phyloP scores from a whole-genome alignment of 2,888 invertebrate species.

The Drosophila parthenogenetica region DNA sequence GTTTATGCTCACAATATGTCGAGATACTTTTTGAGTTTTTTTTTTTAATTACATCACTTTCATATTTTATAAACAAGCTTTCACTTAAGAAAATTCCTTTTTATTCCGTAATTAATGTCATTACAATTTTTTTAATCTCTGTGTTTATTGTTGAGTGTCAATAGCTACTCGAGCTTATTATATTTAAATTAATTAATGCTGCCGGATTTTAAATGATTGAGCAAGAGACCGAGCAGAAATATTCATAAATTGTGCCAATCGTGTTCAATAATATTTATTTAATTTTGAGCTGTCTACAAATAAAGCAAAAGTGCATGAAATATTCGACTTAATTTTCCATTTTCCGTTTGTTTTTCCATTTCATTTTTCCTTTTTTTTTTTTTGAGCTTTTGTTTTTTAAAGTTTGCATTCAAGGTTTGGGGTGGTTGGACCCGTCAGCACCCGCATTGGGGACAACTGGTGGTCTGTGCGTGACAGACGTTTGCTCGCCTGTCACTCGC shows the following conservation, averaged over 20 bases:
- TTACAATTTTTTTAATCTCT: too few relatives aligned
- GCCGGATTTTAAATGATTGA: too few relatives aligned
- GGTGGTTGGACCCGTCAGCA: conserved; percentile 3
- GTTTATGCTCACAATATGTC: too few relatives aligned
- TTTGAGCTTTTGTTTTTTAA: conserved; percentile 44
- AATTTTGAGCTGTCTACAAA: not conserved
- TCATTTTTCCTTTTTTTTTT: conserved; percentile 28
- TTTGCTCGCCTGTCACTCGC: conserved; percentile 56
- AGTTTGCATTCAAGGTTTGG: conserved; percentile 33
- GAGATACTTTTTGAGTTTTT: too few relatives aligned
- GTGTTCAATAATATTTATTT: not conserved
- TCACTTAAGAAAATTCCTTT: too few relatives aligned
- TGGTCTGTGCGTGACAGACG: conserved; percentile 70
- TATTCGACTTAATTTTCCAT: conserved; percentile 1
- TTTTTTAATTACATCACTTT: too few relatives aligned
- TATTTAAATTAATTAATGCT: too few relatives aligned
- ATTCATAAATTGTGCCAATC: not conserved
- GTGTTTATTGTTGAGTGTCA: too few relatives aligned
- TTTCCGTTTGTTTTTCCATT: not conserved
- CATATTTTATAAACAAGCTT: too few relatives aligned
- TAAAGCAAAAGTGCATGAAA: conserved; percentile 22
- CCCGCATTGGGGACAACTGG: conserved; percentile 59
- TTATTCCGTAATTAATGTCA: too few relatives aligned
- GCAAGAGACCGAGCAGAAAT: not conserved
- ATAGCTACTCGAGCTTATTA: too few relatives aligned